Evolutionary conservation across 2,888 invertebrate species (phyloP), one percentile per base, ranked within the genome.

Genomic region (Melanostoma scalare): DNA sequence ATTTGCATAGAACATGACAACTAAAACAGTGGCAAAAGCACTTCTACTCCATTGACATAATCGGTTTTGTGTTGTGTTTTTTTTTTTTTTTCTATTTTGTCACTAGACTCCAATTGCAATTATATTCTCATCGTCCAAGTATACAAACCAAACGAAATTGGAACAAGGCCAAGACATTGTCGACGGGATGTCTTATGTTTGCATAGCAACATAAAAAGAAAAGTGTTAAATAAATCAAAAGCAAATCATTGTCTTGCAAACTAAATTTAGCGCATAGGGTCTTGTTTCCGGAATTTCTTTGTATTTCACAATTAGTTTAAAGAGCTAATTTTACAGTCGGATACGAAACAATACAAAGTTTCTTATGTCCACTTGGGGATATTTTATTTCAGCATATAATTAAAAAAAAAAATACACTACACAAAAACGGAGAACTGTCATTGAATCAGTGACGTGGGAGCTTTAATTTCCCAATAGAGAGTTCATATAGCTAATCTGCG

Each of bases 101-200:
- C 20, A 20, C 20, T 1, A 50, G 50, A 63, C 63, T 63, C 50
- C 50, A 63, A 63, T 63, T 63, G 63, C 50, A 63, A 31, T 40
- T 63, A 50, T 50, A 50, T 63, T 63, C 38, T 50, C 38, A 38
- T 63, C n/a, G 6, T 50, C 50, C 36, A 9, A 38, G 20, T 48
- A 50, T 10, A 20, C 20, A 20, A 38, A 38, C 48, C 6, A 50
- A 38, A 40, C 52, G 10, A 40, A 71, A 60, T 50, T 72, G 61
- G 61, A 61, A 61, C 42, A 46, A 20, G 42, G 55, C 67, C 53
- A 67, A 44, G 42, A 20, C 10, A 5, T 20, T 44, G 67, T 60
- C 72, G 60, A 72, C 33, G 33, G 50, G 56, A 69, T 56, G 69
- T 69, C 56, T 48, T 8, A 38, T 69, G 56, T 56, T 48, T 31